Evolutionary conservation across 2,888 invertebrate genomes (phyloP).

Genomic region (Torymus auratus): DNA sequence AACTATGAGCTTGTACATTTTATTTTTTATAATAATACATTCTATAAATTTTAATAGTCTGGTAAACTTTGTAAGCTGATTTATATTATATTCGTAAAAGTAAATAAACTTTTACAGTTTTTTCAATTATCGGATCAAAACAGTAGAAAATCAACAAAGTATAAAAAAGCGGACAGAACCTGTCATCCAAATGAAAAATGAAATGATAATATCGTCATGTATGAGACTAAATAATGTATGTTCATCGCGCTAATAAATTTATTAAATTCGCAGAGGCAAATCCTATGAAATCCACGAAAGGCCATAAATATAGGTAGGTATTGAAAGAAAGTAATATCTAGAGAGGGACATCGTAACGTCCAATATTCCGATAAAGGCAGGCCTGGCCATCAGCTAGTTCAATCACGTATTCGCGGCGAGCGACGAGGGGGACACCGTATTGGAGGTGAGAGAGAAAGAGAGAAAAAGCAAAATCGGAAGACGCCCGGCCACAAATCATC

Average conservation of each 20-base stretch:
- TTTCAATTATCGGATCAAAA: too few relatives aligned
- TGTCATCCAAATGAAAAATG: too few relatives aligned
- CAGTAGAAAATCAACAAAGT: too few relatives aligned
- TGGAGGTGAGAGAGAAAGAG: background rate
- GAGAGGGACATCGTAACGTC: constrained; percentile 52
- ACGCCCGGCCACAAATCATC: constrained; percentile 67
- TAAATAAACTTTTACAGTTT: too few relatives aligned
- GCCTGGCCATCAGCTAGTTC: constrained; percentile 46
- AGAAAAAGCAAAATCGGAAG: background rate
- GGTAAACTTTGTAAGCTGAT: too few relatives aligned
- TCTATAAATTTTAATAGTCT: background rate
- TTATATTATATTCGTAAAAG: too few relatives aligned
- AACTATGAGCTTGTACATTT: too few relatives aligned
- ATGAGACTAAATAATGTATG: constrained; percentile 27
- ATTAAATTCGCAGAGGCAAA: constrained; percentile 53
- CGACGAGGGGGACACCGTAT: too few relatives aligned
- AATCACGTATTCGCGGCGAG: constrained; percentile 53
- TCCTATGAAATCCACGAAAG: constrained; percentile 55
- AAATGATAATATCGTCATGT: background rate
- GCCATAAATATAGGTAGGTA: constrained; percentile 57
- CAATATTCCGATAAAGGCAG: constrained; percentile 54
- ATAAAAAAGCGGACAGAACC: too few relatives aligned
- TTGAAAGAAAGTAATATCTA: constrained; percentile 60
- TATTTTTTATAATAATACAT: too few relatives aligned
- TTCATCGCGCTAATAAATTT: constrained; percentile 53